Conservation (phyloP, 2,888 invertebrate genomes). For the Limulus polyphemus region DNA sequence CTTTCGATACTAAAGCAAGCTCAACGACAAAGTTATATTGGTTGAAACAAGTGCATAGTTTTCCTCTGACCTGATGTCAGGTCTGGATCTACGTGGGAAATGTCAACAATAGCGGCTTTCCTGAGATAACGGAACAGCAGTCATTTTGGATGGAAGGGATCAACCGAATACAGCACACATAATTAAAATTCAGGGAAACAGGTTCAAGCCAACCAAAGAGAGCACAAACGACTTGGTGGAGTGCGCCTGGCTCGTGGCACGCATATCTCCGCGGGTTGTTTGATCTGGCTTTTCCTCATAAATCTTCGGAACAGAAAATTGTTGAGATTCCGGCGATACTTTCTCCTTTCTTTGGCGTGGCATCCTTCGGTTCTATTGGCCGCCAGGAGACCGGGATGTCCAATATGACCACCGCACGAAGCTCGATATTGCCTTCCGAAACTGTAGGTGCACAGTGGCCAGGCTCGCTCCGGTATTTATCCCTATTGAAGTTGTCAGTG, state of each 20-base stretch:
- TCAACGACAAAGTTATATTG: too few relatives aligned
- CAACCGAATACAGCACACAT: too few relatives aligned
- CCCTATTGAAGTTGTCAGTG: constrained; percentile 24
- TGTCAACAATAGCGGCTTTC: too few relatives aligned
- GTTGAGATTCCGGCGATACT: constrained; percentile 23
- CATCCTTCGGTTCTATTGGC: neutral
- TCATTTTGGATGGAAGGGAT: too few relatives aligned
- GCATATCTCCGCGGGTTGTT: neutral
- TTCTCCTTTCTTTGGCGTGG: constrained; percentile 15
- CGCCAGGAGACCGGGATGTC: constrained; percentile 15
- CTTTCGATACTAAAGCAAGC: too few relatives aligned
- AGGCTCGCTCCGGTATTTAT: constrained; percentile 20
- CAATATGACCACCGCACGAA: constrained; percentile 11
- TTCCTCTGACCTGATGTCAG: too few relatives aligned
- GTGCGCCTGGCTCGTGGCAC: neutral
- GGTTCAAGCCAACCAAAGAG: too few relatives aligned
- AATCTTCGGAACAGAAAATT: constrained; percentile 23
- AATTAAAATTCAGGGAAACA: too few relatives aligned
- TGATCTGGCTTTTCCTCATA: constrained; percentile 16
- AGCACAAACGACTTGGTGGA: neutral
- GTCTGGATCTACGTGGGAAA: too few relatives aligned
- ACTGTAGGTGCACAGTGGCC: constrained; percentile 1
- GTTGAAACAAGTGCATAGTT: too few relatives aligned
- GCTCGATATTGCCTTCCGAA: constrained; percentile 17
- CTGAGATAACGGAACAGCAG: too few relatives aligned